phyloP scores from a whole-genome alignment of 1,140 invertebrate species.

The Metopolophium dirhodum region DNA sequence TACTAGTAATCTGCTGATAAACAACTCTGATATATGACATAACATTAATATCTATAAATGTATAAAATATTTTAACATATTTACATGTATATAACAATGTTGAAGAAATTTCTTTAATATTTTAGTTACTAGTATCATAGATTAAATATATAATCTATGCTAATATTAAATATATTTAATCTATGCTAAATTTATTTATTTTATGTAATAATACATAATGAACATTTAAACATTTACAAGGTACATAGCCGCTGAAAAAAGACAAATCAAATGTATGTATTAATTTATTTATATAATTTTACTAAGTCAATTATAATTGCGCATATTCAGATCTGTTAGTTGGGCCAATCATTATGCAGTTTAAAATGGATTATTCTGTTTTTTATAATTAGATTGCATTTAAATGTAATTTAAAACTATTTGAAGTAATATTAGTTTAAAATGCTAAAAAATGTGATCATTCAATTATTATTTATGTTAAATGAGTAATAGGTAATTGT shows the following conservation, averaged over 20 bases:
- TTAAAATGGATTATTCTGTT: background rate
- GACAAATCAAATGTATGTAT: background rate
- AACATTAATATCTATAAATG: background rate
- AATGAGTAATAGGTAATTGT: background rate
- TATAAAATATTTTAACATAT: background rate
- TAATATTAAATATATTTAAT: background rate
- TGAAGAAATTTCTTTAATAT: background rate
- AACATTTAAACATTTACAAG: background rate
- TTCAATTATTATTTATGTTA: background rate
- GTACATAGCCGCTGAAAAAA: background rate
- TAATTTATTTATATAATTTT: slow-evolving; percentile 20
- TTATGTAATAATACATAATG: background rate
- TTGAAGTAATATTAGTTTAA: background rate
- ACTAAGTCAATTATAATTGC: slow-evolving; percentile 14
- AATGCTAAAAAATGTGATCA: background rate
- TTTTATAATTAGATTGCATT: background rate
- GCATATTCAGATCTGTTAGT: background rate
- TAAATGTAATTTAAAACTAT: background rate
- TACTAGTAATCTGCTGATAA: slow-evolving; percentile 61
- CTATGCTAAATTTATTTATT: background rate
- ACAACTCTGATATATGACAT: slow-evolving; percentile 59
- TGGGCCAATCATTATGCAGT: background rate
- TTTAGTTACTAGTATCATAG: background rate
- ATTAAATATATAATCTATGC: background rate
- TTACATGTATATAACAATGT: background rate